These are phyloP conservation scores for Moxostoma hubbsi DNA, from an alignment of 2,797 vertebrate genomes.

Conservation along the genomic window DNA sequence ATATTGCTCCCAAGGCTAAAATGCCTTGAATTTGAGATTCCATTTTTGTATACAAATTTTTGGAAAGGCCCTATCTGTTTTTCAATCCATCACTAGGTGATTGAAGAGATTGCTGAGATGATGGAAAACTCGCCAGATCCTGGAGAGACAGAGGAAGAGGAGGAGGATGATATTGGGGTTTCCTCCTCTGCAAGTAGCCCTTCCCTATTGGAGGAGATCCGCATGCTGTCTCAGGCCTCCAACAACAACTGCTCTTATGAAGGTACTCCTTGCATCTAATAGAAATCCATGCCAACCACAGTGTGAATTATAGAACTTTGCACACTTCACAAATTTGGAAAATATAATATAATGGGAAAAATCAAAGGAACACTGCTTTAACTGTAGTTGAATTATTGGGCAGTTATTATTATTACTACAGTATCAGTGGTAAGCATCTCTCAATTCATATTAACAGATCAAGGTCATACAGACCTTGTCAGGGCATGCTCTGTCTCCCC, in stretches of 20 bases:
- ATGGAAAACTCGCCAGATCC: constrained; percentile 96
- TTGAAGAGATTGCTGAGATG: constrained; percentile 95
- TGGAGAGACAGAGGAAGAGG: constrained; percentile 86
- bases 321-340: neutral
- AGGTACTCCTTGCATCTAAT: constrained; percentile 70
- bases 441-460: neutral
- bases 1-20: too few species aligned
- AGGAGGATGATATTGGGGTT: constrained; percentile 83
- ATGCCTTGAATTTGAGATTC: too few species aligned
- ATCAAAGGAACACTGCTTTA: neutral
- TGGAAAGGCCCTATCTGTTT: too few species aligned
- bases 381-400: neutral
- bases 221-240: constrained; percentile 84
- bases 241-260: constrained; percentile 92
- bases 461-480: neutral
- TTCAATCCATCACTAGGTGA: constrained; percentile 76
- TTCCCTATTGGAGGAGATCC: constrained; percentile 88
- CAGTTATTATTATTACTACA: neutral
- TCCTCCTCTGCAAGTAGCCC: constrained; percentile 82
- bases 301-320: neutral
- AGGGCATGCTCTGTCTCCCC: neutral
- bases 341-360: neutral
- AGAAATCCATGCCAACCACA: neutral
- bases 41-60: too few species aligned
- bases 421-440: neutral